A percentile compares a stretch with the other conserved stretches of the same genome.
Evolutionary conservation across 2,888 invertebrate species (phyloP).

Genomic region (Macrosiphum euphorbiae): DNA sequence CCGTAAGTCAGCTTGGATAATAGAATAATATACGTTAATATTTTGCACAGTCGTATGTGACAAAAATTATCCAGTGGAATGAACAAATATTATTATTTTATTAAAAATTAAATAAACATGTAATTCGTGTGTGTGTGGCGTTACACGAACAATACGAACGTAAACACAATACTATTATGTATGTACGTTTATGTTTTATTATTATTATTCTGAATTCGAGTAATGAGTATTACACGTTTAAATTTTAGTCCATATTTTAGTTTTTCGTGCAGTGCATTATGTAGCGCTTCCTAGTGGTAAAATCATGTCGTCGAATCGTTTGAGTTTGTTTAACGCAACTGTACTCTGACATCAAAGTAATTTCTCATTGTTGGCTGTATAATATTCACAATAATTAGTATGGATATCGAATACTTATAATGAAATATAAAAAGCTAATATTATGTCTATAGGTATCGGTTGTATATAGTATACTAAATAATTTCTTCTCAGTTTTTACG

Average conservation of each 20-base stretch:
- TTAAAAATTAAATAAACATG: not conserved
- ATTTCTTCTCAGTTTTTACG: not conserved
- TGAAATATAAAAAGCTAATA: not conserved
- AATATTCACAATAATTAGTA: not conserved
- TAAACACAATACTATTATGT: not conserved
- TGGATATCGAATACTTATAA: not conserved
- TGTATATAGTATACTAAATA: not conserved
- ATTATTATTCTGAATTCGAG: not conserved
- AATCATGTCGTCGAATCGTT: not conserved
- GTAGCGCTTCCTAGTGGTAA: constrained; percentile 58
- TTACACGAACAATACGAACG: not conserved
- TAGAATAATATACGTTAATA: not conserved
- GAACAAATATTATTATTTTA: not conserved
- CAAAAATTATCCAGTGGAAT: not conserved
- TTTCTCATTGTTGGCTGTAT: not conserved
- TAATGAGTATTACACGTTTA: not conserved
- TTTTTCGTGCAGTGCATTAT: not conserved
- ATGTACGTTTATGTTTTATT: not conserved
- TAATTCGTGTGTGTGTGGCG: not conserved
- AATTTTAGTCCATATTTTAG: not conserved
- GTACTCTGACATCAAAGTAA: not conserved
- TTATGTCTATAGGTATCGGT: not conserved
- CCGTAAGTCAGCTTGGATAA: not conserved
- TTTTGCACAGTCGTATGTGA: not conserved
- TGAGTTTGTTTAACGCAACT: not conserved